Conservation (phyloP, 2,113 vertebrate genomes). For the Alligator mississippiensis region DNA sequence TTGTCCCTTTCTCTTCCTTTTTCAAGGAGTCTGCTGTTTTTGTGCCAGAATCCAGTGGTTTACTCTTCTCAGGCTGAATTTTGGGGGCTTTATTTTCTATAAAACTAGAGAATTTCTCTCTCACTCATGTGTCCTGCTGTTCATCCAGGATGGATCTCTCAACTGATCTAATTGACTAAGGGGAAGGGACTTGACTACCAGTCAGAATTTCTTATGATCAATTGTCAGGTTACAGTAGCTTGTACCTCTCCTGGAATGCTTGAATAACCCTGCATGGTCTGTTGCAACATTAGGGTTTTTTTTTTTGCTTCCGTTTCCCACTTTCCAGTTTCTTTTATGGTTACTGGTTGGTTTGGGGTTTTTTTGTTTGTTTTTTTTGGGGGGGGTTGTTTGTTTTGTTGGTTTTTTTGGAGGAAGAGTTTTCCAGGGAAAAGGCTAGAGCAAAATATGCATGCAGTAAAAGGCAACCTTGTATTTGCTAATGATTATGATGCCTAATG, state of each 20-base stretch:
- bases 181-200: background rate
- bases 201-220: background rate
- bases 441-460: background rate
- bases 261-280: accelerated
- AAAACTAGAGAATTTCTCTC: background rate
- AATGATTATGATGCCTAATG: background rate
- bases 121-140: background rate
- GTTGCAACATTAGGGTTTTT: background rate
- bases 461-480: background rate
- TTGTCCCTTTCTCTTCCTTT: background rate
- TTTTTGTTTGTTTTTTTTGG: no score
- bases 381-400: no score
- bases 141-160: background rate
- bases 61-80: background rate
- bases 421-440: background rate
- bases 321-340: background rate
- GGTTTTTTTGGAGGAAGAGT: background rate
- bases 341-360: background rate
- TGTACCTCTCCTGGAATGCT: background rate
- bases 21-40: background rate
- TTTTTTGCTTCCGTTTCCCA: background rate
- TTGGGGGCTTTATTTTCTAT: background rate
- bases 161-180: background rate
- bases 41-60: background rate
- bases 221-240: background rate